phyloP scores from a whole-genome alignment of 2,888 invertebrate genomes.

The Lasioglossum calceatum region DNA sequence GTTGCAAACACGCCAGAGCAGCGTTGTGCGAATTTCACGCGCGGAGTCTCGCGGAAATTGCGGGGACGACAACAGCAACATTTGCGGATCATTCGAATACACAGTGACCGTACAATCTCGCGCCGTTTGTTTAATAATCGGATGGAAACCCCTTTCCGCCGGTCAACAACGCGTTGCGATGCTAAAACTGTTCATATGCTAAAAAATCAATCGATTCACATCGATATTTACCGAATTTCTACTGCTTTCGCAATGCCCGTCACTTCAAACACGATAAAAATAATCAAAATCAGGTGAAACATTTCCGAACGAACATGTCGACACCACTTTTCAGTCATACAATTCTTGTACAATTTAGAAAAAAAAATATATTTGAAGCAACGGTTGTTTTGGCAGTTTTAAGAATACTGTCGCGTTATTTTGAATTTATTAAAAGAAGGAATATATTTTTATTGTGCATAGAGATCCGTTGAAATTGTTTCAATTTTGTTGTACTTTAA shows the following conservation, averaged over 20 bases:
- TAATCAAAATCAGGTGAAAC: neutral
- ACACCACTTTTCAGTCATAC: too few species aligned
- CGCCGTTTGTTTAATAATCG: neutral
- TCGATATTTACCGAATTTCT: neutral
- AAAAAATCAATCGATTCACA: neutral
- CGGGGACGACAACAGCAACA: neutral
- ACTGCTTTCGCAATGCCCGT: neutral
- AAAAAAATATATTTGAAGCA: too few species aligned
- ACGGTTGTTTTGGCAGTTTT: too few species aligned
- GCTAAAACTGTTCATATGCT: neutral
- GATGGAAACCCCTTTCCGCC: neutral
- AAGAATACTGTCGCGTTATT: too few species aligned
- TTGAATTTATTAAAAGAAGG: too few species aligned
- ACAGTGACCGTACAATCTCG: neutral
- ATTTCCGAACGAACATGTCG: neutral
- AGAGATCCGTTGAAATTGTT: too few species aligned
- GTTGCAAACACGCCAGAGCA: neutral
- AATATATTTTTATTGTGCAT: too few species aligned
- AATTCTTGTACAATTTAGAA: too few species aligned
- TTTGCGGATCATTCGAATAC: constrained; percentile 1
- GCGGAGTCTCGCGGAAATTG: neutral
- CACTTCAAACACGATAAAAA: neutral
- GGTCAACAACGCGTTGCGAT: neutral
- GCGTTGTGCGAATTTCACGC: neutral
- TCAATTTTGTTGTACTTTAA: too few species aligned